These are phyloP conservation scores for Hypomecis atomaria DNA, from an alignment of 2,888 invertebrate species.

Conservation along the genomic window DNA sequence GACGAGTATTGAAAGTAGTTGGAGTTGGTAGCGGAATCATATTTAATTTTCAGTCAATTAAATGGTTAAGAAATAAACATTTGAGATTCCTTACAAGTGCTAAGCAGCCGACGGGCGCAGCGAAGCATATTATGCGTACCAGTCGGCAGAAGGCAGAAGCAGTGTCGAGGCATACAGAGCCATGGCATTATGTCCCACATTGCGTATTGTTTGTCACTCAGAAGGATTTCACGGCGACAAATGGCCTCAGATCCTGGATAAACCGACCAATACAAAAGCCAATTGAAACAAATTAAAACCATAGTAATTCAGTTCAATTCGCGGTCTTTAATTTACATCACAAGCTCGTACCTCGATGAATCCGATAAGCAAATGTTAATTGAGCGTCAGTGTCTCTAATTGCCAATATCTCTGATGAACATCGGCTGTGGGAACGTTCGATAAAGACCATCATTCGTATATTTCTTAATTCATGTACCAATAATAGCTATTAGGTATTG, in stretches of 20 bases:
- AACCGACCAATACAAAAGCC: constrained; percentile 64
- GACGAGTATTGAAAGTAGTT: background rate
- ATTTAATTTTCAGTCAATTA: background rate
- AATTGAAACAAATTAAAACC: constrained; percentile 70
- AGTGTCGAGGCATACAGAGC: constrained; percentile 61
- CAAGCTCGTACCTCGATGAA: constrained; percentile 39
- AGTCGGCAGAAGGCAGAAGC: constrained; percentile 60
- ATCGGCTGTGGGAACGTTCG: constrained; percentile 28
- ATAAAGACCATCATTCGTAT: constrained; percentile 17
- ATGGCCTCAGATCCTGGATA: constrained; percentile 72
- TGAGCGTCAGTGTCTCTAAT: constrained; percentile 41
- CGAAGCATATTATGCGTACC: constrained; percentile 45
- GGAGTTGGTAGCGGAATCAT: no score
- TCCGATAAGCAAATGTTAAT: constrained; percentile 42
- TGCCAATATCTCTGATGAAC: constrained; percentile 36
- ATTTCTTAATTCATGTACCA: constrained; percentile 28
- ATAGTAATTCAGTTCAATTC: constrained; percentile 52
- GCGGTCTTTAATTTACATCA: constrained; percentile 42
- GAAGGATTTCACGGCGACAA: constrained; percentile 75
- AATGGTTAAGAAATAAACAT: background rate
- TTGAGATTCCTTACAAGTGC: constrained; percentile 44
- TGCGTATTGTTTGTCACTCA: constrained; percentile 82
- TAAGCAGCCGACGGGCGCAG: constrained; percentile 53
- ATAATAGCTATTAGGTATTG: constrained; percentile 36
- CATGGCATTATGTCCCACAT: constrained; percentile 74